phyloP scores from a whole-genome alignment of 1,140 invertebrate species.

The Heliconius hewitsoni region DNA sequence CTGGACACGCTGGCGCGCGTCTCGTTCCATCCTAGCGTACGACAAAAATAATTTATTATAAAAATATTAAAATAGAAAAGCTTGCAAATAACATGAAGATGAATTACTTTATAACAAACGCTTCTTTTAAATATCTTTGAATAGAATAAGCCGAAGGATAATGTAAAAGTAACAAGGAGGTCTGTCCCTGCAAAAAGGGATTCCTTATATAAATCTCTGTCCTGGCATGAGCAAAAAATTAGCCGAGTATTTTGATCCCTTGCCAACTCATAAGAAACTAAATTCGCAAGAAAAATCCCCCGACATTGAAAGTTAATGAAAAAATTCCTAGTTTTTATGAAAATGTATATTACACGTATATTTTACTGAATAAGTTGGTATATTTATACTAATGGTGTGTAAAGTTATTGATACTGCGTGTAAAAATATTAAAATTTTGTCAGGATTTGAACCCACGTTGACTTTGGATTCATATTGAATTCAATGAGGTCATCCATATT shows the following conservation, averaged over 20 bases:
- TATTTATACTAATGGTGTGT: neutral
- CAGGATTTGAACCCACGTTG: too few species aligned
- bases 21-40: too few species aligned
- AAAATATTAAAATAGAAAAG: too few species aligned
- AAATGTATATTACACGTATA: constrained; percentile 22
- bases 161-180: constrained; percentile 8
- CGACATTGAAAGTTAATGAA: constrained; percentile 31
- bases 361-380: neutral
- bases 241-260: constrained; percentile 28
- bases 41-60: too few species aligned
- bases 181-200: constrained; percentile 3
- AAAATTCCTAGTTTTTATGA: constrained; percentile 36
- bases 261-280: constrained; percentile 36
- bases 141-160: neutral
- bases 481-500: too few species aligned
- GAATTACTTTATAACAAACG: too few species aligned
- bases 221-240: constrained; percentile 26
- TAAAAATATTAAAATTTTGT: too few species aligned
- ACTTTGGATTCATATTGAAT: too few species aligned
- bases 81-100: too few species aligned
- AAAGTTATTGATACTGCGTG: neutral
- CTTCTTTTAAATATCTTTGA: too few species aligned
- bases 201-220: constrained; percentile 16
- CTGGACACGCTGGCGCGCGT: too few species aligned
- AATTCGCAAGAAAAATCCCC: constrained; percentile 27